phyloP scores from a whole-genome alignment of 2,113 vertebrate species.

The Scalopus aquaticus region DNA sequence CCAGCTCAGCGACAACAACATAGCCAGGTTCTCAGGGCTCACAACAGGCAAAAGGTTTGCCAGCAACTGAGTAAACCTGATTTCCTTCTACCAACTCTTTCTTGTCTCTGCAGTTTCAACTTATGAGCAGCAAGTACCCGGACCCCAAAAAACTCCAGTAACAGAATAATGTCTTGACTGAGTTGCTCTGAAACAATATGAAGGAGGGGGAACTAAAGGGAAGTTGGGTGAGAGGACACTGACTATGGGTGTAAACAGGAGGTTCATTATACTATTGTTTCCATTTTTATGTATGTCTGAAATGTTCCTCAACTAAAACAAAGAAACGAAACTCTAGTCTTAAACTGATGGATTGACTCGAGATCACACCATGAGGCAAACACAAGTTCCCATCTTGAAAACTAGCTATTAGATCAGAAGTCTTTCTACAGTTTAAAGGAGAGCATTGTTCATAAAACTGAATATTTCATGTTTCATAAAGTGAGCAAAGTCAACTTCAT shows the following conservation, averaged over 20 bases:
- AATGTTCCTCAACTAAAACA: neutral
- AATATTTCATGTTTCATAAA: neutral
- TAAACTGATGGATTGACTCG: neutral
- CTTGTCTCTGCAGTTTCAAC: too few relatives aligned
- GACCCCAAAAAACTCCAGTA: too few relatives aligned
- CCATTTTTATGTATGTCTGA: neutral
- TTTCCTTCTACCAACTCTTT: too few relatives aligned
- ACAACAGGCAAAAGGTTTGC: neutral
- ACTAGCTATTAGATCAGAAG: neutral
- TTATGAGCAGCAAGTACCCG: too few relatives aligned
- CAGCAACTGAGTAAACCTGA: too few relatives aligned
- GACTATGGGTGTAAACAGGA: neutral
- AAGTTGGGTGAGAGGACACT: neutral
- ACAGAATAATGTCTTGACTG: neutral
- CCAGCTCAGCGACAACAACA: neutral
- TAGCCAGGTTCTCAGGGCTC: neutral
- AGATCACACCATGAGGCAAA: neutral
- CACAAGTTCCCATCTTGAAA: neutral
- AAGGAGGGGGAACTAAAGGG: neutral
- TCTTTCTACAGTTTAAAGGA: neutral
- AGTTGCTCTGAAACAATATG: neutral
- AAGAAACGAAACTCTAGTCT: neutral
- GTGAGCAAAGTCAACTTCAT: neutral
- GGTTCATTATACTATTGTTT: fast-evolving
- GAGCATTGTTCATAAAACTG: neutral